phyloP scores from a whole-genome alignment of 1,140 invertebrate genomes.

The Araneus ventricosus region DNA sequence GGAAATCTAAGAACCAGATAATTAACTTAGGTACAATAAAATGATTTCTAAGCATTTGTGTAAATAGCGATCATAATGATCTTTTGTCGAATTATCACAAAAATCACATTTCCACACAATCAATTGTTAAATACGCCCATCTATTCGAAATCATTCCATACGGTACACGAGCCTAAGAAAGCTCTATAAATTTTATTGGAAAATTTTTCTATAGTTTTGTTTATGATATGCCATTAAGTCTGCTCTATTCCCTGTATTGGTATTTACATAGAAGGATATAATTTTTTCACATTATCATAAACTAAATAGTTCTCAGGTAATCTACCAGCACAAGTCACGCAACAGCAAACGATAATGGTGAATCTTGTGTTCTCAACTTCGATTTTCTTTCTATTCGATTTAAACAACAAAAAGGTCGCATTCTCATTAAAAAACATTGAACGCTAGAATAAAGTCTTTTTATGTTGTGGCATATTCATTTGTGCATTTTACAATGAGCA shows the following conservation, averaged over 20 bases:
- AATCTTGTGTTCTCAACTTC: neutral
- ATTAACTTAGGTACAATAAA: too few relatives aligned
- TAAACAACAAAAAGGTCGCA: neutral
- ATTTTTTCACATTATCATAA: too few relatives aligned
- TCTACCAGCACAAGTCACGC: neutral
- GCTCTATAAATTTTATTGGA: neutral
- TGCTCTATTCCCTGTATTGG: neutral
- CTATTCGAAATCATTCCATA: neutral
- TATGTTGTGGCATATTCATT: neutral
- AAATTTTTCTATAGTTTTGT: neutral
- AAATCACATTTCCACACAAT: too few relatives aligned
- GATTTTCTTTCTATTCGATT: neutral
- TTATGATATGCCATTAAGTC: too few relatives aligned
- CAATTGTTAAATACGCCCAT: neutral
- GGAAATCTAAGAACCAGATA: too few relatives aligned
- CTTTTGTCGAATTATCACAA: too few relatives aligned
- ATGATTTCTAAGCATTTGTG: too few relatives aligned
- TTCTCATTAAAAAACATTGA: neutral
- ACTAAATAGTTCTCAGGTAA: neutral
- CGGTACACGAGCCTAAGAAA: neutral
- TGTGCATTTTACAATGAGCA: neutral
- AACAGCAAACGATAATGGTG: neutral
- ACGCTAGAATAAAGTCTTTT: neutral
- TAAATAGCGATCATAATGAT: too few relatives aligned
- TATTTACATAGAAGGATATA: neutral